Evolutionary conservation across 2,888 invertebrate genomes (phyloP), one percentile per base, ranked within the genome.

Genomic region (Calameuta pallipes): DNA sequence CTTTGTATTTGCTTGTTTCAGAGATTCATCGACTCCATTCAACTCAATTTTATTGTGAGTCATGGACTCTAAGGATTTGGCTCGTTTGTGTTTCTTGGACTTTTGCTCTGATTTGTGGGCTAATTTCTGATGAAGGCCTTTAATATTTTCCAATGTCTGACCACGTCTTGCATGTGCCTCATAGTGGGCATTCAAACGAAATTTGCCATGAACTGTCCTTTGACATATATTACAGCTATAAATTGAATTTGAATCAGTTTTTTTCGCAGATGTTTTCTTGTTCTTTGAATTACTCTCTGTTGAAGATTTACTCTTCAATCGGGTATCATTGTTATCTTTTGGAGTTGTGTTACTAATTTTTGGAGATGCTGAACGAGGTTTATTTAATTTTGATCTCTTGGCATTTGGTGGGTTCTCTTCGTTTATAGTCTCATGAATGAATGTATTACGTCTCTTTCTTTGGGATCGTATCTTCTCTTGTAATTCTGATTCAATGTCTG

Each of bases 261-360:
- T 71, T 11, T 70, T 11, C 23, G 35, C 23, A 56, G 23, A 23
- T 9, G 9, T 9, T 56, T 56, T 76, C 56, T 56, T 81, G 68
- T 77, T 80, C 33, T 79, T 80, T n/a, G 37, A 76, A 15, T 80
- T n/a, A 56, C 79, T 80, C 82, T 79, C 80, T n/a, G 75, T 74
- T 78, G 79, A 75, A n/a, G 56, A 41, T 69, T 79, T 79, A 23
- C 80, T 78, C 69, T 80, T 23, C 56, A 23, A 56, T 56, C 23
- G 56, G 6, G 9, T 56, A 56, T 56, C 56, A 56, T 23, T 9
- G 56, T 23, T 56, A 9, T 9, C 23, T 2, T 56, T 56, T 9
- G 23, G 23, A 56, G 23, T 56, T 9, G 9, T 56, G 56, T 56
- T 56, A 56, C 2, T 56, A 9, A 56, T 9, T 23, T 56, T 56